phyloP scores from a whole-genome alignment of 2,888 invertebrate species.

The Hesperia comma region DNA sequence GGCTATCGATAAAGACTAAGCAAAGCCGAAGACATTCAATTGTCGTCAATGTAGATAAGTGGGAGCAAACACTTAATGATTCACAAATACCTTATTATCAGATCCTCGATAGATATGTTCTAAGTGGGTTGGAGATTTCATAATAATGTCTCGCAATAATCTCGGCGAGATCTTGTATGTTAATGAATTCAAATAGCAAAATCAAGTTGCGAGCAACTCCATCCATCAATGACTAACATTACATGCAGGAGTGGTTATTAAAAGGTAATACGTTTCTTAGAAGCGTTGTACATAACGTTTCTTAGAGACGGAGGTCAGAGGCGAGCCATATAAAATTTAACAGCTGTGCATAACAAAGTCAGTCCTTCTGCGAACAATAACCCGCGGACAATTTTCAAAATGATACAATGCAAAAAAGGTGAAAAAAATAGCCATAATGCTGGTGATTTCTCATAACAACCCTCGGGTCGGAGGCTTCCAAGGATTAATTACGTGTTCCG shows the following conservation, averaged over 20 bases:
- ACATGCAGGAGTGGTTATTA: constrained; percentile 31
- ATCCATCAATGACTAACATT: constrained; percentile 35
- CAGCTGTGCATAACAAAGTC: constrained; percentile 47
- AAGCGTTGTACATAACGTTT: constrained; percentile 51
- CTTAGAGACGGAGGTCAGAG: constrained; percentile 59
- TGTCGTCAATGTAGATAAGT: neutral
- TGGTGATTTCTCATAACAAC: constrained; percentile 80
- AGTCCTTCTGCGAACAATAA: constrained; percentile 70
- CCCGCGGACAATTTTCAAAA: constrained; percentile 68
- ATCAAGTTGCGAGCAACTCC: constrained; percentile 12
- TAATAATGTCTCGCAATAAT: constrained; percentile 22
- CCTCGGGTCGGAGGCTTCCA: constrained; percentile 81
- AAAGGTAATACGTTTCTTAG: constrained; percentile 46
- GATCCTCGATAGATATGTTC: constrained; percentile 5
- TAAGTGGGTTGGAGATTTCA: constrained; percentile 15
- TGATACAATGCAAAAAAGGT: constrained; percentile 73
- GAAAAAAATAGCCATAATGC: constrained; percentile 70
- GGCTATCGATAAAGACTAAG: too few species aligned
- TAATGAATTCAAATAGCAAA: constrained; percentile 33
- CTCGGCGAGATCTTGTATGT: constrained; percentile 19
- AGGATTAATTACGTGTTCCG: constrained; percentile 83
- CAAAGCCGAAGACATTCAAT: too few species aligned
- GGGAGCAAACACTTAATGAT: constrained; percentile 21
- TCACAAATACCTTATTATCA: constrained; percentile 1
- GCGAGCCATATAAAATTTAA: constrained; percentile 62